A percentile compares a stretch with the other conserved stretches of the same genome.
phyloP scores from a whole-genome alignment of 1,140 invertebrate genomes.

The Littorina saxatilis region DNA sequence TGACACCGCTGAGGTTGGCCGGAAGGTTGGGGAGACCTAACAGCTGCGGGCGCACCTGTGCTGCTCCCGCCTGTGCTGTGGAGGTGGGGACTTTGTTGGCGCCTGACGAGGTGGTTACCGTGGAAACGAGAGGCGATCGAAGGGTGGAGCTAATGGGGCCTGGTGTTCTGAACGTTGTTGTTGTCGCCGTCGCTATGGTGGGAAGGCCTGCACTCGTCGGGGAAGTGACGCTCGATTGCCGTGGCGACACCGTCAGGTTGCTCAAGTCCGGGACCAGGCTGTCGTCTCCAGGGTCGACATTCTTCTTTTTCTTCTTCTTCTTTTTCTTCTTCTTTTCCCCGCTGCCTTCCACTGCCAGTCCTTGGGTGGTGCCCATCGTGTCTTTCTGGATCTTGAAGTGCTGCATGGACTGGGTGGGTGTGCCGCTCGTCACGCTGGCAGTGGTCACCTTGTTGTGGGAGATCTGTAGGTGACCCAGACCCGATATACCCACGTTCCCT shows the following conservation, averaged over 20 bases:
- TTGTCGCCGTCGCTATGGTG: background rate
- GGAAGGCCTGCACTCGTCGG: background rate
- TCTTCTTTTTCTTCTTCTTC: conserved; percentile 34
- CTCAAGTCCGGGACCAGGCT: conserved; percentile 18
- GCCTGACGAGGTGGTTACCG: background rate
- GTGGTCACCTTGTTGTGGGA: background rate
- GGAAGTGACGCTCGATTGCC: background rate
- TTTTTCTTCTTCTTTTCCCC: conserved; percentile 6
- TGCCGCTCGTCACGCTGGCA: background rate
- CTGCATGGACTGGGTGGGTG: background rate
- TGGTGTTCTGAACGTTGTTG: background rate
- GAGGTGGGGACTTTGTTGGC: background rate
- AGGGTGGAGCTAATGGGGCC: background rate
- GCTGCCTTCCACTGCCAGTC: background rate
- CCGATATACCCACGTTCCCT: conserved; percentile 41
- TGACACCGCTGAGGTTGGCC: conserved; percentile 32
- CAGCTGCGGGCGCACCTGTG: background rate
- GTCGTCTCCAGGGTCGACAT: conserved; percentile 13
- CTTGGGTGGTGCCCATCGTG: no score
- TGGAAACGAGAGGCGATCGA: background rate
- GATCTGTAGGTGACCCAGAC: conserved; percentile 47
- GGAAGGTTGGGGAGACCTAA: background rate
- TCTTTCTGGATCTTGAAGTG: conserved; percentile 4
- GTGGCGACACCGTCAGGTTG: conserved; percentile 1
- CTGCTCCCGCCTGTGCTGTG: background rate